Base-by-base conservation (phyloP, 2,113 vertebrate species). In the Riparia riparia region DNA sequence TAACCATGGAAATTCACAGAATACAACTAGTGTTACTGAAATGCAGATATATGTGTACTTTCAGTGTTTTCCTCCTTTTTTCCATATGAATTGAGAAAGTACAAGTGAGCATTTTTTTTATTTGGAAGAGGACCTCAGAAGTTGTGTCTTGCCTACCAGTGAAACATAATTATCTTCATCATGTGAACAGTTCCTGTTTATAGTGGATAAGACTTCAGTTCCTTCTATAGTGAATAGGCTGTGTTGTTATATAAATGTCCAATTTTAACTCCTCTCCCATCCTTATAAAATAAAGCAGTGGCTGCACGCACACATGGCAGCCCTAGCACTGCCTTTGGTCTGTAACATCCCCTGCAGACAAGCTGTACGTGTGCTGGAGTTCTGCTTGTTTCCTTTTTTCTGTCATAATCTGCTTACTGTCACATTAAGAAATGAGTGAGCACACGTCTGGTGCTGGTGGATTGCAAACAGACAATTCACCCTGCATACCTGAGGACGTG, bases 361-460 rank as follows among this genome's bases (percentile, higher is more conserved):
- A 74, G 10, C 17, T 50, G 41, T n/a, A 25, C 7, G 0, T 42
- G 24, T 25, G 26, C 54, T 34, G n/a, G 28, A 57, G 65, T 32
- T 79, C 29, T 87, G 60, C n/a, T 88, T 94, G 44, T 53, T 92
- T 92, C 70, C 31, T 82, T 96, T 69, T 60, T 64, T 53, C 37
- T 68, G 2, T 54, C 29, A 22, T 44, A 68, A 45, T 65, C 53
- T 94, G 45, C 58, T 72, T 85, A 72, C 58, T 16, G 63, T 79
- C 49, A 16, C 28, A 47, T 76, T 68, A 79, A 86, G 82, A 77
- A 89, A 92, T 70, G 37, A 79, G 53, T 84, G 81, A 89, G 66
- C 50, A 64, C 17, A 39, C 0, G 0, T 88, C 57, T 79, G 61
- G 70, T 71, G 42, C 65, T 80, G 63, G 78, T 72, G 70, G 57